A percentile compares a stretch with the other conserved stretches of the same genome.
Evolutionary conservation across 2,888 invertebrate genomes (phyloP).

Genomic region (Dinocampus coccinellae): DNA sequence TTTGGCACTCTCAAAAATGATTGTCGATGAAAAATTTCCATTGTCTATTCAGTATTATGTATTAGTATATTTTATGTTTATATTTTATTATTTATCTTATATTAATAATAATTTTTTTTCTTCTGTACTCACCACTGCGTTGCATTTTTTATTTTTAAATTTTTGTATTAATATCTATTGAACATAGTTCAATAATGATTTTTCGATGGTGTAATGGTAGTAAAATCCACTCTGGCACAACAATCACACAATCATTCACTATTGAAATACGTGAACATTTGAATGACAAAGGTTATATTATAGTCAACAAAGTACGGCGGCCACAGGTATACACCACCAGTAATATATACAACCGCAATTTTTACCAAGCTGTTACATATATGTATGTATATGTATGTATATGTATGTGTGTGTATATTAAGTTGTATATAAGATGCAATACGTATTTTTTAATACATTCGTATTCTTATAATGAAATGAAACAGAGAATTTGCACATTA

Average conservation of each 20-base stretch:
- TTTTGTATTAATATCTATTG: background rate
- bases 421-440: too few relatives aligned
- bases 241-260: background rate
- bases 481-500: too few relatives aligned
- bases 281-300: background rate
- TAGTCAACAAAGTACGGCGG: background rate
- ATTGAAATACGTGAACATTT: background rate
- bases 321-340: background rate
- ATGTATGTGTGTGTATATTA: too few relatives aligned
- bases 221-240: background rate
- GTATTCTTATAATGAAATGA: background rate
- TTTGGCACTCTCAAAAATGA: slow-evolving; percentile 61
- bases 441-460: too few relatives aligned
- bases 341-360: background rate
- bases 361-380: background rate
- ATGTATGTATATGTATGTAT: background rate
- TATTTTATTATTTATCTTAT: background rate
- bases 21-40: slow-evolving; percentile 44
- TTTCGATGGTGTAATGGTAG: background rate
- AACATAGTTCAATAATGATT: background rate
- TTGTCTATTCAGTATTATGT: background rate
- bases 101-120: background rate
- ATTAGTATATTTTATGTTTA: background rate
- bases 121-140: background rate
- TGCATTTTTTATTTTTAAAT: slow-evolving; percentile 4